Evolutionary conservation across 2,797 vertebrate genomes (phyloP).

Genomic region (Gallinago nigripennis): DNA sequence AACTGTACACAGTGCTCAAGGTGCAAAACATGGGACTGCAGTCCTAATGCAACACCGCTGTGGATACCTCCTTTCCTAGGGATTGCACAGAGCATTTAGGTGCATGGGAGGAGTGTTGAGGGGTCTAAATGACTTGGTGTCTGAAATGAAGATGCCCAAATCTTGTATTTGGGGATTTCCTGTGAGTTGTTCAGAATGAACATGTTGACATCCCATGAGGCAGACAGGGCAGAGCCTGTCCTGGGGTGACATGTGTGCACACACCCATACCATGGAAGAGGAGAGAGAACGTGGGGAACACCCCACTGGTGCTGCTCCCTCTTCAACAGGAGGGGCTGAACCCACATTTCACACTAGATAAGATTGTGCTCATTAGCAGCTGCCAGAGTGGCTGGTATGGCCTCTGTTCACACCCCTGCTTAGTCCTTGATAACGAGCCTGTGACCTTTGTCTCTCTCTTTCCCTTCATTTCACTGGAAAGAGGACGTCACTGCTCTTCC

Average conservation of each 20-base stretch:
- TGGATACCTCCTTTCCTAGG: neutral
- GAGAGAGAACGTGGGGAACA: neutral
- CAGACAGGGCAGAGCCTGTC: neutral
- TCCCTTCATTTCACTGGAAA: neutral
- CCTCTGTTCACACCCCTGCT: neutral
- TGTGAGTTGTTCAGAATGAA: no score
- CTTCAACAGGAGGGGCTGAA: neutral
- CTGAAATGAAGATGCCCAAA: neutral
- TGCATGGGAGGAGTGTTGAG: neutral
- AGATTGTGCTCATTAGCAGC: neutral
- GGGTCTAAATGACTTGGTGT: neutral
- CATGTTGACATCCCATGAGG: accelerated
- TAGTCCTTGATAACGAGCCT: neutral
- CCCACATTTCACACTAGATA: neutral
- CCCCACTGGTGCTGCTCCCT: neutral
- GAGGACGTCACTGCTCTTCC: neutral
- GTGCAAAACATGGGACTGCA: neutral
- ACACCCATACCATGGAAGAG: neutral
- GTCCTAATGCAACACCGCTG: accelerated
- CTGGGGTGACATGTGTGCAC: neutral
- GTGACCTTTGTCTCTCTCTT: neutral
- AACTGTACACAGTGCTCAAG: no score
- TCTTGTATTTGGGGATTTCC: accelerated
- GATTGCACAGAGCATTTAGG: neutral
- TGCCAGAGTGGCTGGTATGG: neutral